Conservation (phyloP, 2,797 vertebrate species). For the Urosaurus nigricauda region DNA sequence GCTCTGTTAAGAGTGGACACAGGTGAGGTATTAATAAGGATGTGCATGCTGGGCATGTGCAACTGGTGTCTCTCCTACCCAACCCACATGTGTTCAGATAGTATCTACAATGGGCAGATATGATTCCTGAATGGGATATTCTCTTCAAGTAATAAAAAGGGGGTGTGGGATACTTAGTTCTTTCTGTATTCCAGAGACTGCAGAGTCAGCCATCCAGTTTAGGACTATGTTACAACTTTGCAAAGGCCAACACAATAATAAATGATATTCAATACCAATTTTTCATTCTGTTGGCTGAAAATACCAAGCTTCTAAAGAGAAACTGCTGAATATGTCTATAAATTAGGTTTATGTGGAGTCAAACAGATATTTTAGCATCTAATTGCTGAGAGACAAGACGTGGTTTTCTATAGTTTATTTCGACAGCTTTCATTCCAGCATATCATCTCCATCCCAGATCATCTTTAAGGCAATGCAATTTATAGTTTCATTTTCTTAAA, state of each 20-base stretch:
- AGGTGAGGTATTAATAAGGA: not conserved
- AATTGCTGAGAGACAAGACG: not conserved
- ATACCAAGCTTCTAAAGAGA: conserved; percentile 41
- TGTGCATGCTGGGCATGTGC: not conserved
- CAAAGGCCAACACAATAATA: conserved; percentile 49
- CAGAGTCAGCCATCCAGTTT: conserved; percentile 28
- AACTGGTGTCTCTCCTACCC: not conserved
- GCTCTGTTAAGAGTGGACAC: not conserved
- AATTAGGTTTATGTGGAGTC: conserved; percentile 52
- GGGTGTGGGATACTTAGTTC: not conserved
- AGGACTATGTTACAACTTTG: conserved; percentile 32
- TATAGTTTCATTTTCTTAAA: conserved; percentile 36
- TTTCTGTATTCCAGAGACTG: not conserved
- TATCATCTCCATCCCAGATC: not conserved
- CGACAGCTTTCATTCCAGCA: conserved; percentile 23
- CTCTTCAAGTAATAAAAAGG: conserved; percentile 2
- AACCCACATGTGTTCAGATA: not conserved
- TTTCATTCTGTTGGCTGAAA: conserved; percentile 40
- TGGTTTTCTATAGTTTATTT: not conserved
- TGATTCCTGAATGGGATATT: conserved; percentile 30
- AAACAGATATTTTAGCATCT: conserved; percentile 24
- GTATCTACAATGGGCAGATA: not conserved
- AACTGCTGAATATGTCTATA: conserved; percentile 20
- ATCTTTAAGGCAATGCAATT: conserved; percentile 41
- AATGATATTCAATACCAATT: conserved; percentile 33